phyloP scores from a whole-genome alignment of 1,140 invertebrate genomes.

The Pinna nobilis region DNA sequence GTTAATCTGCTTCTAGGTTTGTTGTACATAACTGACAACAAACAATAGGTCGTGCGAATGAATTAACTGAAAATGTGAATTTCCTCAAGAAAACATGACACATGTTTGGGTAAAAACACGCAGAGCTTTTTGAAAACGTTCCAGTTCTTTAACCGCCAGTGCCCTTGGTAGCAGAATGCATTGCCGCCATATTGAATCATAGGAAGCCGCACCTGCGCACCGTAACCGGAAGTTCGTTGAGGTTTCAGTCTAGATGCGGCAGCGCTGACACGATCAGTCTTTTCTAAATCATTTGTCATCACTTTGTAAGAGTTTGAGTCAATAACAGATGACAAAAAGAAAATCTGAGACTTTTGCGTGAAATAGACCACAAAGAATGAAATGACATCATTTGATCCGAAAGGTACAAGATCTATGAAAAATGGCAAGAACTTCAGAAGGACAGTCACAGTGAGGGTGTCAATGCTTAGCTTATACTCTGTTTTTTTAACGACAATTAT shows the following conservation, averaged over 20 bases:
- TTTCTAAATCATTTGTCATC: too few relatives aligned
- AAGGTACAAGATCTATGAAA: conserved; percentile 4
- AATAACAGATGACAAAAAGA: too few relatives aligned
- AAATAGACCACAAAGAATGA: background rate
- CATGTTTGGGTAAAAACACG: conserved; percentile 9
- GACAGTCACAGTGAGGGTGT: too few relatives aligned
- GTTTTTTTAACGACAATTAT: too few relatives aligned
- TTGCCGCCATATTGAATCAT: conserved; percentile 65
- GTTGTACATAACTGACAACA: conserved; percentile 48
- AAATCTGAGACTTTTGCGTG: background rate
- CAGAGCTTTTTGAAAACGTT: conserved; percentile 14
- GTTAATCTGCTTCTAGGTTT: conserved; percentile 41
- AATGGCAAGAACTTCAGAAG: too few relatives aligned
- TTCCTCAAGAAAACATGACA: conserved; percentile 16
- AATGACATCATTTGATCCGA: conserved; percentile 27
- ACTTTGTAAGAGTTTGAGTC: too few relatives aligned
- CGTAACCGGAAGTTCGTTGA: background rate
- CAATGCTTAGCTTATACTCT: too few relatives aligned
- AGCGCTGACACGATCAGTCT: background rate
- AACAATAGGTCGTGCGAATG: background rate
- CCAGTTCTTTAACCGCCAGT: conserved; percentile 23
- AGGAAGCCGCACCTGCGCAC: conserved; percentile 55
- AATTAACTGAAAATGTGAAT: background rate
- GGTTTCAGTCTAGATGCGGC: background rate
- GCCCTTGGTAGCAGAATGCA: conserved; percentile 26